Percentiles rank a stretch among this genome's conserved stretches.
phyloP scores from a whole-genome alignment of 2,113 vertebrate species.

The Gallinago jamesoni region DNA sequence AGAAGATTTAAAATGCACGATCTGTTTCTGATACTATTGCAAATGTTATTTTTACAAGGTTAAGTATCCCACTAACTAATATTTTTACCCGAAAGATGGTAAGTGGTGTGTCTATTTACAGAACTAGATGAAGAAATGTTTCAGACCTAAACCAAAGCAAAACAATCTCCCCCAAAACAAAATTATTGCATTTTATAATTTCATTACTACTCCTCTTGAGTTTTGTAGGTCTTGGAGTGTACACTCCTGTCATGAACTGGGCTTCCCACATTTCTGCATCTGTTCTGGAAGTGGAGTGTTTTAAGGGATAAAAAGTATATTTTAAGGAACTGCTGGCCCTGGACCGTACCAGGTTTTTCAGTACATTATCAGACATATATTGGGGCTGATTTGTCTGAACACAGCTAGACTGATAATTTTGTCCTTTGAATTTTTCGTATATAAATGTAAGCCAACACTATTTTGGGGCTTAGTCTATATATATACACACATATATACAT shows the following conservation, averaged over 20 bases:
- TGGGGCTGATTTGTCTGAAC: neutral
- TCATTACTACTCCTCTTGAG: neutral
- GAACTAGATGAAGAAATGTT: neutral
- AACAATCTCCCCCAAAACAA: neutral
- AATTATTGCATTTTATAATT: neutral
- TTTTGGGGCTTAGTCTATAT: neutral
- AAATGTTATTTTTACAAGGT: neutral
- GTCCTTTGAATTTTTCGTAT: neutral
- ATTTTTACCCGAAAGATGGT: neutral
- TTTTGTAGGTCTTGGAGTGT: constrained; percentile 72
- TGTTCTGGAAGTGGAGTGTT: constrained; percentile 63
- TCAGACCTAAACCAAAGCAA: neutral
- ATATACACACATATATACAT: neutral
- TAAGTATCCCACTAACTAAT: neutral
- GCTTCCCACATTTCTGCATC: constrained; percentile 63
- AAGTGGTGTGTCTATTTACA: neutral
- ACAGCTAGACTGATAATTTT: neutral
- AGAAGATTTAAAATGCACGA: neutral
- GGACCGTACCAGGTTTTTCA: constrained; percentile 76
- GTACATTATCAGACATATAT: neutral
- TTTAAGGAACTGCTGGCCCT: constrained; percentile 80
- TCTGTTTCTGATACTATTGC: neutral
- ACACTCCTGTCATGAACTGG: constrained; percentile 67
- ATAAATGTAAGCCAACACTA: neutral
- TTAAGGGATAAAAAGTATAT: too few species aligned